Conservation (phyloP, 2,113 vertebrate genomes). For the Oreochromis spilurus region DNA sequence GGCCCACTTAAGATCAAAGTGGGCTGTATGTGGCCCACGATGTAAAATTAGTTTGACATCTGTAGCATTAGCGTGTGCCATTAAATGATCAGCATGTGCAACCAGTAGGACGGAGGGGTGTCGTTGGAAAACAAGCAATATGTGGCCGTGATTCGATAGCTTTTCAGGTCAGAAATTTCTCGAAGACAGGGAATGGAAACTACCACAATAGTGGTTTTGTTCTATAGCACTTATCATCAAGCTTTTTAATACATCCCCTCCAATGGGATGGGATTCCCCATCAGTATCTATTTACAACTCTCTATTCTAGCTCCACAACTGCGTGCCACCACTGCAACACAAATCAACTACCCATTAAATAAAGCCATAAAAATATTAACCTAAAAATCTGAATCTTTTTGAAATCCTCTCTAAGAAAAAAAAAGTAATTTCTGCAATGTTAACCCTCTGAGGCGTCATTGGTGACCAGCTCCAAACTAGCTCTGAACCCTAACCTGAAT, state of each 20-base stretch:
- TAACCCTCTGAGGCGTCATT: not conserved
- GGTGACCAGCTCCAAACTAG: not conserved
- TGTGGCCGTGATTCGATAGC: not conserved
- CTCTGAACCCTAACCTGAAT: not conserved
- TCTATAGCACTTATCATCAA: not conserved
- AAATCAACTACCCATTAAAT: not conserved
- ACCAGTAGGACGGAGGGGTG: rapidly evolving
- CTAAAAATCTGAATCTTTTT: not conserved
- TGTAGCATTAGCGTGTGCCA: not conserved
- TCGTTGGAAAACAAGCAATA: not conserved
- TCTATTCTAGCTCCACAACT: not conserved
- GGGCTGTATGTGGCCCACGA: not conserved
- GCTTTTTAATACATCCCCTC: not conserved
- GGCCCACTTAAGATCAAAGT: not conserved
- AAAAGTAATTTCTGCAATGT: rapidly evolving
- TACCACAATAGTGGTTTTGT: not conserved
- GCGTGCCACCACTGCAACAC: rapidly evolving
- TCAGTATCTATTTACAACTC: not conserved
- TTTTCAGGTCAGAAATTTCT: not conserved
- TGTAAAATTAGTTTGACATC: rapidly evolving
- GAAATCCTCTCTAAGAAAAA: not conserved
- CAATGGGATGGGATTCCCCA: rapidly evolving
- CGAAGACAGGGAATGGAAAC: not conserved
- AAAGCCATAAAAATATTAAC: not conserved
- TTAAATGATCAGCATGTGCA: not conserved